Evolutionary conservation across 1,140 invertebrate genomes (phyloP).

Genomic region (Drosophila kepulauana): DNA sequence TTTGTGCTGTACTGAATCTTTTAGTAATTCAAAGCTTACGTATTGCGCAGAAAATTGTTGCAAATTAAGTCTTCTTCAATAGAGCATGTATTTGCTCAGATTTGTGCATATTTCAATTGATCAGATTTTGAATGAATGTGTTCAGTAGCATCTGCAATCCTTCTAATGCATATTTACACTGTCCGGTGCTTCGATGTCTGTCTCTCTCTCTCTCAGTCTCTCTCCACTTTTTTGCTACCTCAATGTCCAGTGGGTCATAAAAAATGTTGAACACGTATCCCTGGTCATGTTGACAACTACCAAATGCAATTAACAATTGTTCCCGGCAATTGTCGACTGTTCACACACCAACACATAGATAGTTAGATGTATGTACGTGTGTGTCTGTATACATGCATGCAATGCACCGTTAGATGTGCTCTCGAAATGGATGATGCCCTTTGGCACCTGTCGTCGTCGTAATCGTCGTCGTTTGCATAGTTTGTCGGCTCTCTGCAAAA

Average conservation of each 20-base stretch:
- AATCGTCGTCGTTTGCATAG: conserved; percentile 71
- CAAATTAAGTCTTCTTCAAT: too few relatives aligned
- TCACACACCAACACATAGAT: conserved; percentile 17
- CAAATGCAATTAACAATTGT: conserved; percentile 84
- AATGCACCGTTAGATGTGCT: conserved; percentile 61
- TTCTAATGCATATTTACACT: neutral
- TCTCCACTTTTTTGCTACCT: neutral
- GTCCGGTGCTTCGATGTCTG: too few relatives aligned
- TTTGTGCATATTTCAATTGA: conserved; percentile 12
- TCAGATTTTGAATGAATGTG: conserved; percentile 15
- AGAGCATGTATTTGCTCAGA: too few relatives aligned
- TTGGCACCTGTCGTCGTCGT: conserved; percentile 78
- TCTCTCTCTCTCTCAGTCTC: neutral
- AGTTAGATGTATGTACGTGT: conserved; percentile 6
- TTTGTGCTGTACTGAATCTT: too few relatives aligned
- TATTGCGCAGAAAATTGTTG: too few relatives aligned
- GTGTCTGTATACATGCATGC: neutral
- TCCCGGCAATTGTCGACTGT: conserved; percentile 54
- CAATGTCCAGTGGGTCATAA: conserved; percentile 30
- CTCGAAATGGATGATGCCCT: conserved; percentile 68
- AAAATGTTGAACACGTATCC: conserved; percentile 60
- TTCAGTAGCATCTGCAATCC: neutral
- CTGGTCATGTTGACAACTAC: conserved; percentile 77
- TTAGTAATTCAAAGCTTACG: too few relatives aligned
- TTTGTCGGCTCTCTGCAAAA: conserved; percentile 60